These are phyloP conservation scores for Hoplostethus atlanticus DNA, from an alignment of 2,797 vertebrate species.

Conservation along the genomic window DNA sequence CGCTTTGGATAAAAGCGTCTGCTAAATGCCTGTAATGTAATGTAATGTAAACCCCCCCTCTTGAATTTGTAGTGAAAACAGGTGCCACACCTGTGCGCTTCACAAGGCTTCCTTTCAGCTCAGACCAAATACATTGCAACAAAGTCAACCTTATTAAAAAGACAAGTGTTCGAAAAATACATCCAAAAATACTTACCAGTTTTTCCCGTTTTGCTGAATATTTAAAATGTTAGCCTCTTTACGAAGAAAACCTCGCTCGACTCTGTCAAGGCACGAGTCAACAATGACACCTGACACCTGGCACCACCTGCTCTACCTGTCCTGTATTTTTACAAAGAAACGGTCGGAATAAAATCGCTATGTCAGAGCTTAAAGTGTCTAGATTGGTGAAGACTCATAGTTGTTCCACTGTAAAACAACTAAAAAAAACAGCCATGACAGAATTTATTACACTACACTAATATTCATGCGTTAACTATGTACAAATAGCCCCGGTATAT, in stretches of 20 bases:
- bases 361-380: background rate
- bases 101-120: background rate
- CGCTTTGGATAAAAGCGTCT: no score
- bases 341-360: background rate
- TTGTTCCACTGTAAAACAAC: no score
- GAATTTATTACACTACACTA: no score
- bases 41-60: no score
- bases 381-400: no score
- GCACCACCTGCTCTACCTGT: conserved; percentile 72
- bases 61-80: conserved; percentile 11
- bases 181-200: conserved; percentile 43
- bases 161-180: background rate
- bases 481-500: no score
- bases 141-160: background rate
- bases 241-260: background rate
- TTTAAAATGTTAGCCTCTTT: background rate
- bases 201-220: background rate
- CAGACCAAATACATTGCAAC: background rate
- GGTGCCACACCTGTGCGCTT: conserved; percentile 49
- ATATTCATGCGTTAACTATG: no score
- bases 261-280: conserved; percentile 2
- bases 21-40: no score
- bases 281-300: conserved; percentile 68
- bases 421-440: no score
- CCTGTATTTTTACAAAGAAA: background rate